phyloP scores from a whole-genome alignment of 1,140 invertebrate species.

The Idris sp. region DNA sequence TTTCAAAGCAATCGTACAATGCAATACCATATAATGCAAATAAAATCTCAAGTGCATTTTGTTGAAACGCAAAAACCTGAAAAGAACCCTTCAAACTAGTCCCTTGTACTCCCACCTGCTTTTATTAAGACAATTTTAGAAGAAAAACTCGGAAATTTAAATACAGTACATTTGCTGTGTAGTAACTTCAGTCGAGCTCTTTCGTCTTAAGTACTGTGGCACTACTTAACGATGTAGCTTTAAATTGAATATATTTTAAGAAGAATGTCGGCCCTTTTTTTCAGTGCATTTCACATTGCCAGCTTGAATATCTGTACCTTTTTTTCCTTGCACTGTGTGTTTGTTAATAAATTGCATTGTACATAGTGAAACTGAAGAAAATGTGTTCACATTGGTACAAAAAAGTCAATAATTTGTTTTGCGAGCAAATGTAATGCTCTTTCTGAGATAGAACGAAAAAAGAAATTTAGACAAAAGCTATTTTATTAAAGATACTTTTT shows the following conservation, averaged over 20 bases:
- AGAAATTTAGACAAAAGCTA: too few relatives aligned
- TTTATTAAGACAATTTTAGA: constrained; percentile 27
- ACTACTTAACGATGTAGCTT: constrained; percentile 20
- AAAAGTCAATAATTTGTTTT: too few relatives aligned
- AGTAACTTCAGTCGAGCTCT: constrained; percentile 18
- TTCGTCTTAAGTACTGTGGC: constrained; percentile 19
- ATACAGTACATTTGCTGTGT: constrained; percentile 18
- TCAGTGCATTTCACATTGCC: constrained; percentile 6
- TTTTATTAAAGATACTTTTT: too few relatives aligned
- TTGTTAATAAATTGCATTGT: constrained; percentile 48
- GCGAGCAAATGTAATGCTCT: too few relatives aligned
- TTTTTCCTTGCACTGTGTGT: constrained; percentile 20
- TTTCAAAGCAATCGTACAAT: not conserved
- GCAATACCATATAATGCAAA: constrained; percentile 8
- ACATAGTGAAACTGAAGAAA: constrained; percentile 34
- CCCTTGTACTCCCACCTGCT: constrained; percentile 3
- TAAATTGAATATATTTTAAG: constrained; percentile 23
- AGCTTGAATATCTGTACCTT: constrained; percentile 1
- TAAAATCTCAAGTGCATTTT: constrained; percentile 9
- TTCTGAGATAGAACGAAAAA: too few relatives aligned
- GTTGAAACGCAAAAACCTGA: not conserved
- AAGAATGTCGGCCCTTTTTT: constrained; percentile 27
- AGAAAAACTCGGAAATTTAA: constrained; percentile 29
- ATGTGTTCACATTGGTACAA: not conserved
- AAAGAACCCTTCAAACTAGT: not conserved